Evolutionary conservation across 2,113 vertebrate species (phyloP), one percentile per base, ranked within the genome.

Genomic region (Odobenus rosmarus): DNA sequence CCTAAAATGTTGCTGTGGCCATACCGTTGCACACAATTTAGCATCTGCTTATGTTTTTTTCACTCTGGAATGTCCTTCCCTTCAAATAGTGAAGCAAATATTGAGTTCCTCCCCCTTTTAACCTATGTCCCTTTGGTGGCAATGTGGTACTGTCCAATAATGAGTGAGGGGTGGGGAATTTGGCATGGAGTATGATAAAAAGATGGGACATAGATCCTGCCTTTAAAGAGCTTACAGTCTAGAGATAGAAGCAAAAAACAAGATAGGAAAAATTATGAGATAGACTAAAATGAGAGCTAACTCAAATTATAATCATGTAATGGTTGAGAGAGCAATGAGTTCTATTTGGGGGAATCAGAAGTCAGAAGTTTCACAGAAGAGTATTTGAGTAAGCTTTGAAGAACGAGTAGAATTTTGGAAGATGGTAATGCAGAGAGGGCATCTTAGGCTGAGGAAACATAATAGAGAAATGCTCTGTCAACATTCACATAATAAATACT

Each of bases 331-430:
- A 84, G 21, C 62, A 85, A 3, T 67, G 28, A 76, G 8, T 80
- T 67, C 21, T 67, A n/a, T 24, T 2, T 53, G 67, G 46, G 16
- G 46, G 16, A 46, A 53, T 42, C 46, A 72, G 81, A 76, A 79
- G 7, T 82, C 46, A 46, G 46, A 46, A 46, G 46, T 62, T 91
- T 92, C 8, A 10, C 3, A n/a, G 46, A 49, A 79, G 42, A 18
- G 1, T 36, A 9, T 80, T 49, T 81, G 72, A 67, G 39, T 59
- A 55, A 42, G 49, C 13, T 57, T 85, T 79, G 74, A 96, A 46
- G 24, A 94, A 18, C 51, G 28, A 82, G 46, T 82, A 39, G 74
- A 82, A 28, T 86, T 97, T 96, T 93, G 59, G 46, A 71, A 59
- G 42, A 53, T 80, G 49, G 53, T 24, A 36, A 16, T 33, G 67